Conservation (phyloP, 2,113 vertebrate species). For the Ancistrus triradiatus region DNA sequence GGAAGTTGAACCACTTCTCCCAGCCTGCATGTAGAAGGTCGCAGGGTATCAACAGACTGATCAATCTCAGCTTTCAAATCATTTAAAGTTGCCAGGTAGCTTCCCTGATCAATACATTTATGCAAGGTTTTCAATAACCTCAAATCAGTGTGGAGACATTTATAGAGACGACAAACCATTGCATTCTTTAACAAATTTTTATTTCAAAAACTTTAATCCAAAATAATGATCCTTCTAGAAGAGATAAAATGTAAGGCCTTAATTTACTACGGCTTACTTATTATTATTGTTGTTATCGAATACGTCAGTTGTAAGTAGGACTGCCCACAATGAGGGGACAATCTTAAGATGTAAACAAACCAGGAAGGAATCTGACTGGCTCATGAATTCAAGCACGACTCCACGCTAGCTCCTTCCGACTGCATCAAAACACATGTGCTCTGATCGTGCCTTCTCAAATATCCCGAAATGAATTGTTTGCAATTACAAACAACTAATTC, state of each 20-base stretch:
- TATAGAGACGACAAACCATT: background rate
- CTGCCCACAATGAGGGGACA: background rate
- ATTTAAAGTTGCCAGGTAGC: no score
- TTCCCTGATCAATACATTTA: no score
- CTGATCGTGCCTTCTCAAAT: background rate
- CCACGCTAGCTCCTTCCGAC: constrained; percentile 1
- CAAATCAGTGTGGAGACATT: no score
- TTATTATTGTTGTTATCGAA: background rate
- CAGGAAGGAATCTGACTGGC: constrained; percentile 25
- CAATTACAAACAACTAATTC: no score
- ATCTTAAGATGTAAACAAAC: constrained; percentile 42
- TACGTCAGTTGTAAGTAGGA: background rate
- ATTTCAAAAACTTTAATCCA: constrained; percentile 26
- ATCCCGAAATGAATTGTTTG: background rate
- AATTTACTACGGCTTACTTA: background rate
- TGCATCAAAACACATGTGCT: background rate
- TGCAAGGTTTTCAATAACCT: no score
- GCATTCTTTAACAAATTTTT: constrained; percentile 3
- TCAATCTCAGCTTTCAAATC: no score
- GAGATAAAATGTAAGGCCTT: constrained; percentile 30
- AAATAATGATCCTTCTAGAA: constrained; percentile 19
- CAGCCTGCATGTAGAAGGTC: no score
- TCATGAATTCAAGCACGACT: constrained; percentile 9
- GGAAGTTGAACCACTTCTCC: no score
- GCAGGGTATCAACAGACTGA: no score